Evolutionary conservation across 2,888 invertebrate species (phyloP).

Genomic region (Amorpha juglandis): DNA sequence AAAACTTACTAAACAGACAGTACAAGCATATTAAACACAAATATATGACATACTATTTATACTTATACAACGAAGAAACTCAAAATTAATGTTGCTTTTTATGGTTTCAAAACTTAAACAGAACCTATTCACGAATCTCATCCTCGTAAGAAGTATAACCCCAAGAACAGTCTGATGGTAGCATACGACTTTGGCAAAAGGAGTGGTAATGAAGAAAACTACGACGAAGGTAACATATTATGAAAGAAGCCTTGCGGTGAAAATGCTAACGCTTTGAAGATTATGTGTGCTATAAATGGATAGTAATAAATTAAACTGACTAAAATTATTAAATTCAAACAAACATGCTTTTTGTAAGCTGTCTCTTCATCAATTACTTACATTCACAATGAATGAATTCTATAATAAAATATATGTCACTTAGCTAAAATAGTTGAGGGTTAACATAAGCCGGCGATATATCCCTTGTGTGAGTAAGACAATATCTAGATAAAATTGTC

Average conservation of each 20-base stretch:
- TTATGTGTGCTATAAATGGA: slow-evolving; percentile 21
- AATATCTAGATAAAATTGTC: too few relatives aligned
- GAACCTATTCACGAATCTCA: slow-evolving; percentile 41
- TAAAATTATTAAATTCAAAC: neutral
- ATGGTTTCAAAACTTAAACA: slow-evolving; percentile 14
- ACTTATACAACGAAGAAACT: neutral
- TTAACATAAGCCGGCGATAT: too few relatives aligned
- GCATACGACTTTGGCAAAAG: slow-evolving; percentile 74
- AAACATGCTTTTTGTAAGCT: slow-evolving; percentile 1
- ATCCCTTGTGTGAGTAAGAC: too few relatives aligned
- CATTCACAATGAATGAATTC: neutral
- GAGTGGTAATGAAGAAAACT: slow-evolving; percentile 60
- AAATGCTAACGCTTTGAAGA: slow-evolving; percentile 27
- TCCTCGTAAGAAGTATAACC: slow-evolving; percentile 61
- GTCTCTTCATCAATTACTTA: neutral
- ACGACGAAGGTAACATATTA: slow-evolving; percentile 71
- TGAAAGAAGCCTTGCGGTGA: slow-evolving; percentile 1
- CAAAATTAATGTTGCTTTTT: slow-evolving; percentile 3
- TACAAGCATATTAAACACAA: neutral
- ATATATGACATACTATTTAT: neutral
- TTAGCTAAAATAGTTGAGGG: neutral
- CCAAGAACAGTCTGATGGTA: slow-evolving; percentile 66
- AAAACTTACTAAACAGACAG: neutral
- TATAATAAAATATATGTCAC: neutral
- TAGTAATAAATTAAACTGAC: neutral